Base-by-base conservation (phyloP, 53 echinoderm and acorn worm genomes). In the Antedon mediterranea region DNA sequence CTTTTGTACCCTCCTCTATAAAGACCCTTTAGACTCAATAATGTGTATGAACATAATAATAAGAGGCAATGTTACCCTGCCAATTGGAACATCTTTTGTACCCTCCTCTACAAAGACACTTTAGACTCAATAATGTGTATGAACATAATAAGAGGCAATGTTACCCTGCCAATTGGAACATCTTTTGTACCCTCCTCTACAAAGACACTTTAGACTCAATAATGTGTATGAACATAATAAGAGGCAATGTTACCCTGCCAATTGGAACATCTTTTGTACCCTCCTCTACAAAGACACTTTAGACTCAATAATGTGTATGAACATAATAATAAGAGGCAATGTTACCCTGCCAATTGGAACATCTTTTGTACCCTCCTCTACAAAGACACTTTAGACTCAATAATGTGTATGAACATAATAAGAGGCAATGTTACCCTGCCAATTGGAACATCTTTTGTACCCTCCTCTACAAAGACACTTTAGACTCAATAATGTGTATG, bases 261-360 rank as follows among this genome's bases (percentile, higher is more conserved):
- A 97, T 84, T 31, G 97, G 97, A 30, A 97, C 86, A 86, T 94
- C 97, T 73, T 89, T 97, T 71, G 95, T 74, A 32, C 97, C 97
- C 81, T 89, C 92, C 28, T 85, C 83, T 30, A 92, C 88, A 82
- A 97, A 97, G 73, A 89, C 80, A n/a, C n/a, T n/a, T n/a, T n/a
- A n/a, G n/a, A n/a, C n/a, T n/a, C n/a, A n/a, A n/a, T n/a, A n/a
- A n/a, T n/a, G n/a, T n/a, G n/a, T n/a, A n/a, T n/a, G n/a, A n/a
- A n/a, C n/a, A n/a, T n/a, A n/a, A n/a, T n/a, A n/a, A n/a, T n/a
- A n/a, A n/a, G n/a, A n/a, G n/a, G n/a, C n/a, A n/a, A n/a, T n/a
- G 84, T 89, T 79, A 97, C 97, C 88, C 84, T 87, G 34, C 90
- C 90, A 26, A 97, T 84, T 31, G 97, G 97, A 30, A 97, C 86